A percentile compares a stretch with the other conserved stretches of the same genome.
Conservation (phyloP, 2,888 invertebrate species). For the Strigamia maritima region DNA sequence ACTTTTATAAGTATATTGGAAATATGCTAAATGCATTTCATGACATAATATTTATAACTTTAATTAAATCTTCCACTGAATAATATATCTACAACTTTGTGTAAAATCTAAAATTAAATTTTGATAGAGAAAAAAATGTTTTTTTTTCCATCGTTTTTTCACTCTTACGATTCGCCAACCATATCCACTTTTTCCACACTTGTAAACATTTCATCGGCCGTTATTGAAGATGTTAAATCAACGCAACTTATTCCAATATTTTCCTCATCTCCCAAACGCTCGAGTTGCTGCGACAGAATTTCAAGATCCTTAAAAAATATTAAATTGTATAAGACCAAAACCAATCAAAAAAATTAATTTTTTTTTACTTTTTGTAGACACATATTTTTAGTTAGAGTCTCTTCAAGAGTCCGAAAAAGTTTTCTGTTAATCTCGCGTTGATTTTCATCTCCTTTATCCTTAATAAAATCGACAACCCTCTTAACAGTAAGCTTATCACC, state of each 20-base stretch:
- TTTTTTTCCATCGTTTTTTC: background rate
- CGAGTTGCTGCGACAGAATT: constrained; percentile 4
- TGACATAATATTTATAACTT: no score
- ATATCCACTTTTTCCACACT: background rate
- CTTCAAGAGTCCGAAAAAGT: constrained; percentile 56
- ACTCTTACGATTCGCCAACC: background rate
- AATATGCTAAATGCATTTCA: background rate
- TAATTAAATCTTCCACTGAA: background rate
- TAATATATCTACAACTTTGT: background rate
- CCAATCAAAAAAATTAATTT: background rate
- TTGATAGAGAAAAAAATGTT: background rate
- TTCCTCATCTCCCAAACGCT: background rate
- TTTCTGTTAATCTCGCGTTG: constrained; percentile 48
- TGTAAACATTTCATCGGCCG: background rate
- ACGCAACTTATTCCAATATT: background rate
- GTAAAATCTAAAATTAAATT: background rate
- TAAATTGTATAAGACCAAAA: background rate
- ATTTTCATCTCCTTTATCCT: constrained; percentile 52
- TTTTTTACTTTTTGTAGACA: constrained; percentile 52
- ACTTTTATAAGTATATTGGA: background rate
- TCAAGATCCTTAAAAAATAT: background rate
- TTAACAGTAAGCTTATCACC: constrained; percentile 51
- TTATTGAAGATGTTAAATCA: background rate
- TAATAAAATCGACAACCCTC: constrained; percentile 53
- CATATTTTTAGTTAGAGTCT: constrained; percentile 58